Evolutionary conservation across 2,797 vertebrate species (phyloP).

Genomic region (Anolis apletophallus): DNA sequence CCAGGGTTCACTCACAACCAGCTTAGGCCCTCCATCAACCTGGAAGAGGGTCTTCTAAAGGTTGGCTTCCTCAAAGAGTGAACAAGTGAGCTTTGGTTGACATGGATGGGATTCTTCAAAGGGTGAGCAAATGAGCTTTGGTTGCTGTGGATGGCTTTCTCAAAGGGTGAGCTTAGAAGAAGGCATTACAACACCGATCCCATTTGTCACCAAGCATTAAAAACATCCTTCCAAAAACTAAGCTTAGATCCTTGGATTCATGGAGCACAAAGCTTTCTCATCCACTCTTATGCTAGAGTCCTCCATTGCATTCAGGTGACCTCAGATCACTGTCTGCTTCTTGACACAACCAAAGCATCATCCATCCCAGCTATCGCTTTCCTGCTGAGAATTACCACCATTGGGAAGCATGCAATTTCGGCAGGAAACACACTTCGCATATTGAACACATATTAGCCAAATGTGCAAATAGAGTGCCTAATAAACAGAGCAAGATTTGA

Average conservation of each 20-base stretch:
- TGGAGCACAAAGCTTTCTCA: too few species aligned
- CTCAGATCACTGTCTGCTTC: conserved; percentile 5
- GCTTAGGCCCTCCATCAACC: neutral
- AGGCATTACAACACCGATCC: neutral
- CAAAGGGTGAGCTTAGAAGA: neutral
- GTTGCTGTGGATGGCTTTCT: neutral
- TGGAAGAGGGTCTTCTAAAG: neutral
- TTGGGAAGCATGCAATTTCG: conserved; percentile 26
- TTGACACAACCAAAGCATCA: neutral
- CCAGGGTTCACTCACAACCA: neutral
- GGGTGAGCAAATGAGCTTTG: neutral
- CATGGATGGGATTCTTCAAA: neutral
- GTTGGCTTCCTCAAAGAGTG: neutral
- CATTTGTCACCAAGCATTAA: neutral
- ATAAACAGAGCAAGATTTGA: conserved; percentile 50
- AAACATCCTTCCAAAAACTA: too few species aligned
- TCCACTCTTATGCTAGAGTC: neutral
- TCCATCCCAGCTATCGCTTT: neutral
- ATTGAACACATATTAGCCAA: conserved; percentile 55
- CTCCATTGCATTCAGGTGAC: neutral
- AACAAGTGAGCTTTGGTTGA: neutral
- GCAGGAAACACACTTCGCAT: conserved; percentile 40
- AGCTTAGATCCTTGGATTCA: neutral
- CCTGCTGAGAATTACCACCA: accelerated
- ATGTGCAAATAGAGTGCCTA: conserved; percentile 52